Evolutionary conservation across 92 coral and sea anemone genomes (phyloP).

Genomic region (Isaurus tuberculatus): DNA sequence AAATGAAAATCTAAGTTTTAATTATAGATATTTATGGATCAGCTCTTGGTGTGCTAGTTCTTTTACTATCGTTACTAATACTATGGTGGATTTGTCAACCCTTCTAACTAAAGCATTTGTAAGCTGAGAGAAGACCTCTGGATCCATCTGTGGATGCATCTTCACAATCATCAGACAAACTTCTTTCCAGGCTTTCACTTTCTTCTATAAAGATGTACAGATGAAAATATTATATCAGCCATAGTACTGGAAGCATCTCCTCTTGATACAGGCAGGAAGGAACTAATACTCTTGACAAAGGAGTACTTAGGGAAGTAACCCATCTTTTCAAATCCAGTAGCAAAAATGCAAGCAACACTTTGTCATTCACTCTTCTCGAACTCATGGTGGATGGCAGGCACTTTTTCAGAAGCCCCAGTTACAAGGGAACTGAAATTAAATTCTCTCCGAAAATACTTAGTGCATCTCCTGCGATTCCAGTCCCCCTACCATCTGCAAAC

Average conservation of each 20-base stretch:
- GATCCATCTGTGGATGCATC: constrained; percentile 6
- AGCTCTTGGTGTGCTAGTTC: too few relatives aligned
- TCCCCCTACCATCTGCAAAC: constrained; percentile 55
- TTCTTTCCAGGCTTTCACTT: constrained; percentile 29
- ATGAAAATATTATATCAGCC: constrained; percentile 34
- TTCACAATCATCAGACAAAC: constrained; percentile 45
- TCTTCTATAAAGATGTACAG: constrained; percentile 44
- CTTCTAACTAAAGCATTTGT: constrained; percentile 34
- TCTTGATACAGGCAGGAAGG: constrained; percentile 20
- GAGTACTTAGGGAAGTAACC: constrained; percentile 56
- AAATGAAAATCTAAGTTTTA: neutral
- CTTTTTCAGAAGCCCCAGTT: constrained; percentile 52
- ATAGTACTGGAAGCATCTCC: neutral
- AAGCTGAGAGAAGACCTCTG: constrained; percentile 38
- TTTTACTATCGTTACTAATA: too few relatives aligned
- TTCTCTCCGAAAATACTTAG: constrained; percentile 53
- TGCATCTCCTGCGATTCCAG: constrained; percentile 52
- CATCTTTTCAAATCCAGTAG: constrained; percentile 44
- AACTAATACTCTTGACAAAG: constrained; percentile 49
- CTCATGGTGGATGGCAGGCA: constrained; percentile 63
- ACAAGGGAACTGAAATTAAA: constrained; percentile 31
- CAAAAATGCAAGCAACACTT: constrained; percentile 60
- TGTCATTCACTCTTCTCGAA: constrained; percentile 58
- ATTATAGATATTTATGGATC: neutral
- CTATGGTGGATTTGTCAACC: neutral